Percentiles rank a stretch among this genome's conserved stretches.
phyloP scores from a whole-genome alignment of 2,888 invertebrate species.

The Pocota personata region DNA sequence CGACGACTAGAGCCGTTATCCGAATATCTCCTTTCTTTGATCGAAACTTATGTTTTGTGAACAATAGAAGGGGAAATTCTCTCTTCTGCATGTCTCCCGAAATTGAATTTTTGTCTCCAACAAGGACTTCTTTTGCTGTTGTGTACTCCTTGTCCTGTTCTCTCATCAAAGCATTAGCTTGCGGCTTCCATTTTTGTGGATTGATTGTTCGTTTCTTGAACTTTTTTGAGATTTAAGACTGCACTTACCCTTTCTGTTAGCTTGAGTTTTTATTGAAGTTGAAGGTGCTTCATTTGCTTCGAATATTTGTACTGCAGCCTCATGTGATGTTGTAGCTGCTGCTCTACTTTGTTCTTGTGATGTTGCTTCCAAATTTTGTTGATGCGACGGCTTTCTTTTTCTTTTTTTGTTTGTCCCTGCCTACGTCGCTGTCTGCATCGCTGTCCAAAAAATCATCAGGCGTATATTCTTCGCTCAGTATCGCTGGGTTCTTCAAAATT shows the following conservation, averaged over 20 bases:
- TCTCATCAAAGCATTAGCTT: not conserved
- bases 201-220: no score
- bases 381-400: no score
- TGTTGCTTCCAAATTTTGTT: not conserved
- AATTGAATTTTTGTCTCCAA: not conserved
- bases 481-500: no score
- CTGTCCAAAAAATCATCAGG: no score
- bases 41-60: constrained; percentile 4
- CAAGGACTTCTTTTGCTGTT: not conserved
- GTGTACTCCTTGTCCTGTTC: constrained; percentile 18
- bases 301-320: not conserved
- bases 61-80: constrained; percentile 1
- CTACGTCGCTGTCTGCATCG: no score
- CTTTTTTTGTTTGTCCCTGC: no score
- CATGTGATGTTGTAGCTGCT: constrained; percentile 6
- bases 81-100: not conserved
- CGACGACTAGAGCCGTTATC: no score
- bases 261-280: not conserved
- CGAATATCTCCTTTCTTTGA: no score
- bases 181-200: constrained; percentile 7
- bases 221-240: not conserved
- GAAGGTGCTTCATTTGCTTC: not conserved
- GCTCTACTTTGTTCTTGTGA: not conserved
- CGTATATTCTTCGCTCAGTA: no score
- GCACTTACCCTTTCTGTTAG: not conserved